phyloP scores from a whole-genome alignment of 2,113 vertebrate genomes.

The Dendropsophus ebraccatus region DNA sequence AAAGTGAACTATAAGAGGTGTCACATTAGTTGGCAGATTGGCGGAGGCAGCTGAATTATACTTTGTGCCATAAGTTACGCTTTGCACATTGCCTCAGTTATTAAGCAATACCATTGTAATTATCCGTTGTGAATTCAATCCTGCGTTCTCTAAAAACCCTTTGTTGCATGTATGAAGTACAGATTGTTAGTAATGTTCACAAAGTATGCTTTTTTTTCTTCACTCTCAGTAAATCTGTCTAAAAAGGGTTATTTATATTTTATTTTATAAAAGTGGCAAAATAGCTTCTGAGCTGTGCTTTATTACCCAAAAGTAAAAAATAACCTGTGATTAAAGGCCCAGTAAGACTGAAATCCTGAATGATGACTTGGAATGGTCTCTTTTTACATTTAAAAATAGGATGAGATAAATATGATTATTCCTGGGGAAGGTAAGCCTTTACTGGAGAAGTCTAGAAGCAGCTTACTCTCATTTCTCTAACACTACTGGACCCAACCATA shows the following conservation, averaged over 20 bases:
- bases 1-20: not conserved
- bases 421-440: too few species aligned
- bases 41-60: constrained; percentile 23
- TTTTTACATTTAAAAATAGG: not conserved
- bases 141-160: not conserved
- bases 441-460: too few species aligned
- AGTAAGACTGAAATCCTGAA: not conserved
- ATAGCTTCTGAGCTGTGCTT: not conserved
- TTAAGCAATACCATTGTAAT: constrained; percentile 37
- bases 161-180: constrained; percentile 6
- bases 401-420: too few species aligned
- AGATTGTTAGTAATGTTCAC: not conserved
- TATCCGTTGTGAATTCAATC: constrained; percentile 21
- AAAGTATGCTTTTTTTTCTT: not conserved
- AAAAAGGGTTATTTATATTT: not conserved
- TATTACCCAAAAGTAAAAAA: not conserved
- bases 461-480: too few species aligned
- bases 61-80: constrained; percentile 37
- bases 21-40: constrained; percentile 13
- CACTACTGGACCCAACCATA: too few species aligned
- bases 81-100: constrained; percentile 29
- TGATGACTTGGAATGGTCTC: not conserved
- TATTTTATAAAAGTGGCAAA: not conserved
- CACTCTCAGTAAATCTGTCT: not conserved
- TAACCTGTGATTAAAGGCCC: not conserved